Evolutionary conservation across 2,888 invertebrate species (phyloP), one percentile per base, ranked within the genome.

Genomic region (Seira ritae): DNA sequence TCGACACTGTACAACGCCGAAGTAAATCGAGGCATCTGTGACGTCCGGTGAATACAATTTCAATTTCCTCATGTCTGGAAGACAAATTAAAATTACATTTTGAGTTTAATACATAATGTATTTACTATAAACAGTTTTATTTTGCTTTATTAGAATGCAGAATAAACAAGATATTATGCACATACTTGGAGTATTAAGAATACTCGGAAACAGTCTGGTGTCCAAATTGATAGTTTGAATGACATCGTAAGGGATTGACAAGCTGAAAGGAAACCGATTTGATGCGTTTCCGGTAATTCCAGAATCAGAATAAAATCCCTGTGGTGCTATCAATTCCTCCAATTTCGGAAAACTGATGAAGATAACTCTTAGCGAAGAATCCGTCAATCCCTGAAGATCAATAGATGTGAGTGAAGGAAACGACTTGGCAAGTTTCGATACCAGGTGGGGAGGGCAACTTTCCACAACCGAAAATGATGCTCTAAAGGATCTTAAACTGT

Each of bases 1-100:
- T 12, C 78, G 77, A 24, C 80, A 79, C 17, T 74, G 66, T 8
- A 85, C 74, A 22, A 85, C 79, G 1, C 80, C 85, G 75, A 85
- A 85, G 37, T 79, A 85, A 12, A 85, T 82, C 0, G 82, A 73
- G n/a, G 77, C 82, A 79, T 85, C 85, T 12, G 85, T 85, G 15
- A 85, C 66, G n/a, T 81, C 82, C 15, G 77, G 82, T 12, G 85
- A 85, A 37, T 85, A 79, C 50, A 85, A 68, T 17, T 74, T 77
- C 22, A 85, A 65, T 20, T 81, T 85, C 31, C 77, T 20, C 22
- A 85, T 74, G 66, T 81, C 85, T 85, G 19, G 0, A 69, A 65
- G 67, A 23, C 15, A n/a, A 24, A 50, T 10, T 3, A 60, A 3
- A 42, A 42, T 12, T 42, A 6, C 12, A 42, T 42, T 42, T 42